Evolutionary conservation across 2,797 vertebrate genomes (phyloP), one percentile per base, ranked within the genome.

Genomic region (Bufotes viridis): DNA sequence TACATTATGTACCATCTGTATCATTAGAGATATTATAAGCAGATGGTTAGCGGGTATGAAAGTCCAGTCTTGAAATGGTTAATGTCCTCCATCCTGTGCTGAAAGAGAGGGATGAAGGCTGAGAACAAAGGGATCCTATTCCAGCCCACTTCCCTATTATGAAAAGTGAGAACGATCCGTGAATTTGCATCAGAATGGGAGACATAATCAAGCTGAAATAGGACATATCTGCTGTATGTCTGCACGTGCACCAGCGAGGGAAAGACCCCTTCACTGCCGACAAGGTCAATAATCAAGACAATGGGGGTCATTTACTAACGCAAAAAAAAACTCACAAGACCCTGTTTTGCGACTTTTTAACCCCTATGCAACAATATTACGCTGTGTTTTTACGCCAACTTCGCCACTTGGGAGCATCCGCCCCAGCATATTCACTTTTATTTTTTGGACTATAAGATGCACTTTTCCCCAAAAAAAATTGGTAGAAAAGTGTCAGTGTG

Each of bases 161-260:
- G 12, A 84, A 84, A 75, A 84, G 63, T 53, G 53, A 51, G 26
- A 78, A 13, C 58, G 34, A 60, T 60, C 51, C n/a, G 78, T 69
- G 51, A 79, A 88, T 88, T 84, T 84, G 74, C 87, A 88, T 88
- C 18, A 84, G 61, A 84, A 88, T 88, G 26, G 57, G 18, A 78
- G 49, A 76, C 29, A n/a, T 70, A 78, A 83, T 87, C 60, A 67
- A 24, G 13, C 81, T 58, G 7, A 13, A 42, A 51, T 24, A 65
- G 85, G 85, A 74, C 13, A 67, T 10, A 61, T 34, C 22, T 55
- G 60, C 65, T 57, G 18, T 83, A 58, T 72, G 20, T 34, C 15
- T 70, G 4, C 29, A 3, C n/a, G 2, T 26, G 49, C 14, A 26
- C 63, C 18, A 29, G 42, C 6, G 15, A 29, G n/a, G 18, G 24